Evolutionary conservation across 1,140 invertebrate genomes (phyloP), one percentile per base, ranked within the genome.

Genomic region (Trichogramma pretiosum): DNA sequence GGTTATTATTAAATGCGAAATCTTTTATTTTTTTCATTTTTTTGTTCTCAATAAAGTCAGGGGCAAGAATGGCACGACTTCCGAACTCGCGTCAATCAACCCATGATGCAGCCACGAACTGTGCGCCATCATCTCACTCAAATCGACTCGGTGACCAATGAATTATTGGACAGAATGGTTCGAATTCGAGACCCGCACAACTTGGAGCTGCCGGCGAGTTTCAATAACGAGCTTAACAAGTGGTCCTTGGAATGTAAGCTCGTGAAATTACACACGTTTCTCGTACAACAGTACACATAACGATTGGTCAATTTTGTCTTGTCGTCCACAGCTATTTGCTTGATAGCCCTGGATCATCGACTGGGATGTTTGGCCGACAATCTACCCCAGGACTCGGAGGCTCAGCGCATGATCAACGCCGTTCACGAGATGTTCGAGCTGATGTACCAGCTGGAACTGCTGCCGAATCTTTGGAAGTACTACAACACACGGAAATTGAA

Each of bases 381-480:
- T 33, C 60, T 80, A 3, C 54, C 71, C 0, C 56, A 67, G 28
- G 73, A 79, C 33, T 75, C 74, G 11, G 77, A 78, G 30, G 73
- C 73, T 2, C 69, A 70, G 44, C 60, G 68, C 49, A 77, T 86
- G 49, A 81, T 83, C 34, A 49, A 77, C 39, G 64, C 75, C 5
- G 75, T 81, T 1, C 73, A 77, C 39, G 66, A 76, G 1, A 72
- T 84, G 35, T 84, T 88, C 55, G 56, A 65, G 2, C 56, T 77
- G 5, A 63, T 74, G 18, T 74, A 77, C 37, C 60, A 76, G 48
- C 56, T 86, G 1, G 84, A 85, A 58, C 61, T 82, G 36, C 24
- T 79, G 4, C 85, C 82, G 81, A 79, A 74, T 2, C 23, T 79
- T 4, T 85, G 82, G 81, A 79, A 74, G 57, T 72, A 69, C 23